phyloP scores from a whole-genome alignment of 2,797 vertebrate species.

The Nannoperca australis region DNA sequence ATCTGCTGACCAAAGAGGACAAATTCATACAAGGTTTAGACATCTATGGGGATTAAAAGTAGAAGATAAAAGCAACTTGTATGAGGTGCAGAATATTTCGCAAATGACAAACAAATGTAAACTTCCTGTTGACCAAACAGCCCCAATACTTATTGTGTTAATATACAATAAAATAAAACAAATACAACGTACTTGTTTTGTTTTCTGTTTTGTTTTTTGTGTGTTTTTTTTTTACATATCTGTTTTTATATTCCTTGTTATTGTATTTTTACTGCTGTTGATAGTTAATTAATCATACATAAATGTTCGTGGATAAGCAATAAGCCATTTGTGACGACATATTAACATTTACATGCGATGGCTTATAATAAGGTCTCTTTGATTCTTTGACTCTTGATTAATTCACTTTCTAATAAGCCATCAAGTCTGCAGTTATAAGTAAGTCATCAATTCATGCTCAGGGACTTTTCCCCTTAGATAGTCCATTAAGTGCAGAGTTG shows the following conservation, averaged over 20 bases:
- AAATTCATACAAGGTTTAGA: neutral
- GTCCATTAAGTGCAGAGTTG: neutral
- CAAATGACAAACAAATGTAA: neutral
- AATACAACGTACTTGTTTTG: neutral
- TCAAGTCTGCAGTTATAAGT: too few relatives aligned
- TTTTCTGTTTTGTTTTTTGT: neutral
- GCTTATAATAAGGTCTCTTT: too few relatives aligned
- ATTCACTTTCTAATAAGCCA: neutral
- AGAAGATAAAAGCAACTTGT: neutral
- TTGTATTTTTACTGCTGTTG: neutral
- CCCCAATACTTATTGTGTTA: neutral
- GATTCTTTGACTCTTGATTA: neutral
- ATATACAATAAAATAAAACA: neutral
- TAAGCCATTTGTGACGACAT: neutral
- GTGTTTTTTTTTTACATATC: neutral
- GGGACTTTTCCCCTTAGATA: neutral
- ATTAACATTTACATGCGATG: neutral
- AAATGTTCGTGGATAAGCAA: neutral
- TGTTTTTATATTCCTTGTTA: neutral
- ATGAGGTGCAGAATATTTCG: neutral
- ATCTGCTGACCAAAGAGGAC: slow-evolving; percentile 4
- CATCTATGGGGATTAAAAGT: neutral
- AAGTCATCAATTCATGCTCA: neutral
- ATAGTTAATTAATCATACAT: neutral
- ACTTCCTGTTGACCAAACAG: neutral